These are phyloP conservation scores for Sphinx pinastri DNA, from an alignment of 2,888 invertebrate genomes.

Conservation along the genomic window DNA sequence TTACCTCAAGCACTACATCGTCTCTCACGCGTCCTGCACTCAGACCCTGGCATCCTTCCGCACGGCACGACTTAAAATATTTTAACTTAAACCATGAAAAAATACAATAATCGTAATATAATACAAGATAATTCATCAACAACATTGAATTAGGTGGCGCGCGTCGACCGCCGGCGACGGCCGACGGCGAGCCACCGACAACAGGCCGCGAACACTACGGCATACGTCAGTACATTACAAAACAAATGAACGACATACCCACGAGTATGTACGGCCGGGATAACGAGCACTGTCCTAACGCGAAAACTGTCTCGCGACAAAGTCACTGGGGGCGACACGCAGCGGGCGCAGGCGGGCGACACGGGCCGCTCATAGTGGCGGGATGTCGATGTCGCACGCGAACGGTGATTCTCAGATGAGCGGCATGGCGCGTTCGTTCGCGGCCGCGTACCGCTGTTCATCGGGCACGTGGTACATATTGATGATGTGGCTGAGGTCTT, in stretches of 20 bases:
- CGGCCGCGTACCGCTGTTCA: constrained; percentile 84
- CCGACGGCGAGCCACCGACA: constrained; percentile 62
- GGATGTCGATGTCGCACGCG: constrained; percentile 86
- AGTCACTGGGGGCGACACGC: constrained; percentile 66
- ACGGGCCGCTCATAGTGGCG: constrained; percentile 84
- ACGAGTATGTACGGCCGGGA: constrained; percentile 75
- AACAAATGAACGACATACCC: constrained; percentile 81
- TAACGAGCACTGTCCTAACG: constrained; percentile 76
- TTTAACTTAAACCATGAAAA: constrained; percentile 80
- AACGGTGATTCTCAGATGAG: constrained; percentile 87
- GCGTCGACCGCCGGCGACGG: constrained; percentile 52
- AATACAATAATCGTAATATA: constrained; percentile 81
- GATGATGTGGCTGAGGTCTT: constrained; percentile 86
- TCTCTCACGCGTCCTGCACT: constrained; percentile 66
- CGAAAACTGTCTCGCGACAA: constrained; percentile 62
- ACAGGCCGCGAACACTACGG: constrained; percentile 74
- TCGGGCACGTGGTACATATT: constrained; percentile 88
- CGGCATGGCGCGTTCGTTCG: constrained; percentile 85
- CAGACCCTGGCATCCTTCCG: constrained; percentile 65
- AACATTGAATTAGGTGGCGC: constrained; percentile 61
- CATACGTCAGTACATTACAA: constrained; percentile 64
- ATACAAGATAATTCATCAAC: constrained; percentile 78
- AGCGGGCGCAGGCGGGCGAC: constrained; percentile 70
- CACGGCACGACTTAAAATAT: constrained; percentile 75
- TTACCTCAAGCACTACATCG: constrained; percentile 76